Evolutionary conservation across 2,888 invertebrate species (phyloP).

Genomic region (Ectobius pallidus): DNA sequence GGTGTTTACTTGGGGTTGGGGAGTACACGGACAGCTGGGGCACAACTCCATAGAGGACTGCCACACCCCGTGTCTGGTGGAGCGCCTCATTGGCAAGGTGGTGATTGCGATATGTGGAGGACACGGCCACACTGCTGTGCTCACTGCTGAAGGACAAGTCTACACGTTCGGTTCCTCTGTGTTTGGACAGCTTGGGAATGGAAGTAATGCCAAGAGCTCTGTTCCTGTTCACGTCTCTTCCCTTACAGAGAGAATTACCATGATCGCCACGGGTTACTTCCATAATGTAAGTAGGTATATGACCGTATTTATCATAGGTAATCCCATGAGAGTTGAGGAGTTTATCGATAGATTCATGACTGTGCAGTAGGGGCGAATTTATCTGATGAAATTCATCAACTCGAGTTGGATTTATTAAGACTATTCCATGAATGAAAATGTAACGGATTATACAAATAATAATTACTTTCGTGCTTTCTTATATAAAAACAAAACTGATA

Average conservation of each 20-base stretch:
- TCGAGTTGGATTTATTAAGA: too few relatives aligned
- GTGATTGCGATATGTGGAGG: conserved; percentile 64
- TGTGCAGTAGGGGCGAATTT: too few relatives aligned
- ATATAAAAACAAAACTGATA: too few relatives aligned
- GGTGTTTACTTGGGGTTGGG: conserved; percentile 95
- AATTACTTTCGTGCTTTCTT: too few relatives aligned
- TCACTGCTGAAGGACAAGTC: conserved; percentile 72
- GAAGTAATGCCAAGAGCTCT: conserved; percentile 61
- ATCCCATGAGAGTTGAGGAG: too few relatives aligned
- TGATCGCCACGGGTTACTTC: conserved; percentile 72
- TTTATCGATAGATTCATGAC: too few relatives aligned
- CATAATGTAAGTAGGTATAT: conserved; percentile 75
- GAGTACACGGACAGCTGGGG: conserved; percentile 91
- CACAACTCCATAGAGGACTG: conserved; percentile 79
- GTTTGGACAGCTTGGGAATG: conserved; percentile 78
- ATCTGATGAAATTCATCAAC: too few relatives aligned
- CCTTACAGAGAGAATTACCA: conserved; percentile 59
- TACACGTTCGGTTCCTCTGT: conserved; percentile 73
- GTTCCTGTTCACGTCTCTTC: conserved; percentile 63
- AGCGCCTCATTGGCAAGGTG: conserved; percentile 56
- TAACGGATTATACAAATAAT: too few relatives aligned
- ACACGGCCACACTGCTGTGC: conserved; percentile 73
- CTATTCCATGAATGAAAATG: too few relatives aligned
- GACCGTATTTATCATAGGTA: too few relatives aligned
- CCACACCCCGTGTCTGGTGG: conserved; percentile 60